Evolutionary conservation across 2,113 vertebrate genomes (phyloP).

Genomic region (Cacatua alba): DNA sequence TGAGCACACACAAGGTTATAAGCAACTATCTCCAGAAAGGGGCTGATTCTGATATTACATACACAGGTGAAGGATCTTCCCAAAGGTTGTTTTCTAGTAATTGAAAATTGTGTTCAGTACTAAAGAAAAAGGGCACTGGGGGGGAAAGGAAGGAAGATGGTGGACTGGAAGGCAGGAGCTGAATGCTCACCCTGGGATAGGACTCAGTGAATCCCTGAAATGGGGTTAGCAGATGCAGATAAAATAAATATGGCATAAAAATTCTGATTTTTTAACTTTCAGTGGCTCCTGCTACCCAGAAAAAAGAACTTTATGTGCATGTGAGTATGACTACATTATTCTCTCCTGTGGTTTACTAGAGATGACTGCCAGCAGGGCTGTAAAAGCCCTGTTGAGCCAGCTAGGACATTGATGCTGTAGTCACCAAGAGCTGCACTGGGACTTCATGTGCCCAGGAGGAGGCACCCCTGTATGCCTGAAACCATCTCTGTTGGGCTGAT

Average conservation of each 20-base stretch:
- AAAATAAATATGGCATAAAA: background rate
- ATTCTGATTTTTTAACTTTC: background rate
- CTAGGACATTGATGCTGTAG: background rate
- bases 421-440: background rate
- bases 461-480: too few species aligned
- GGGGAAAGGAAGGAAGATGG: background rate
- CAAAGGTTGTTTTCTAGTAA: background rate
- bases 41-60: background rate
- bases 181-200: background rate
- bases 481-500: accelerated
- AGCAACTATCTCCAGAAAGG: background rate
- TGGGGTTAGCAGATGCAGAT: accelerated
- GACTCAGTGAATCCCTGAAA: background rate
- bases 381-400: background rate
- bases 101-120: background rate
- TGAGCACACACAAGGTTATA: background rate
- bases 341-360: background rate
- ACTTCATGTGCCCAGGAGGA: background rate
- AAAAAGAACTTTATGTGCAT: background rate
- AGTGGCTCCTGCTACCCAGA: background rate
- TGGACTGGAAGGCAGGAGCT: background rate
- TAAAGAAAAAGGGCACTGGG: background rate
- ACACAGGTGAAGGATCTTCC: background rate
- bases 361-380: background rate
- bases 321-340: background rate